Evolutionary conservation across 2,888 invertebrate genomes (phyloP), one percentile per base, ranked within the genome.

Genomic region (Pandemis cinnamomeana): DNA sequence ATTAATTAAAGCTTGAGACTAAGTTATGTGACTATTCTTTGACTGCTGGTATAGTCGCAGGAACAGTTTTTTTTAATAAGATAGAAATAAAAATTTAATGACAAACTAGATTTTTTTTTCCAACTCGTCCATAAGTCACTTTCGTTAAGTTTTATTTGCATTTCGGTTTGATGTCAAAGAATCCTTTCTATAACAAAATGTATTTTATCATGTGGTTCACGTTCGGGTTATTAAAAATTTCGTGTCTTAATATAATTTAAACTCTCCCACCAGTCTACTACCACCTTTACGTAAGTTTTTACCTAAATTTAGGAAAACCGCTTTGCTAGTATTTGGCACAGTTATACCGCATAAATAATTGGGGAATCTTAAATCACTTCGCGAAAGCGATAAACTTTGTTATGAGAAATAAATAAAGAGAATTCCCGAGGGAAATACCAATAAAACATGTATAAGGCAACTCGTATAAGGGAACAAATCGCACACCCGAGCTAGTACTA

Each of bases 391-490:
- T 69, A 66, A 70, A 70, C 42, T 66, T 73, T 36, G 51, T 44
- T 36, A 70, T 60, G 15, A 69, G 60, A 66, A 51, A 73, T 66
- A 73, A 73, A 73, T 73, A 60, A 60, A 27, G 51, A 51, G 46
- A 60, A 58, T 66, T 64, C 72, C 60, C 73, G n/a, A 27, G 42
- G 69, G 64, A 73, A 60, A 73, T 72, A 46, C 55, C 73, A 44
- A 73, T 70, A 15, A 70, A 69, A 73, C 69, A 66, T 60, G 64
- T 73, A 73, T 66, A 53, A 51, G 41, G 67, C n/a, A 36, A 73
- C 55, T 63, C 73, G 63, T 64, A 51, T 66, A 73, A 60, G 73
- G 69, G 60, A 70, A 70, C 69, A 66, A 70, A 73, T 73, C 64
- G 72, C 58, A 63, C 36, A 51, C 53, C 51, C 53, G 51, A 11